These are phyloP conservation scores for Anoplopoma fimbria DNA, from an alignment of 2,113 vertebrate species.

Conservation along the genomic window DNA sequence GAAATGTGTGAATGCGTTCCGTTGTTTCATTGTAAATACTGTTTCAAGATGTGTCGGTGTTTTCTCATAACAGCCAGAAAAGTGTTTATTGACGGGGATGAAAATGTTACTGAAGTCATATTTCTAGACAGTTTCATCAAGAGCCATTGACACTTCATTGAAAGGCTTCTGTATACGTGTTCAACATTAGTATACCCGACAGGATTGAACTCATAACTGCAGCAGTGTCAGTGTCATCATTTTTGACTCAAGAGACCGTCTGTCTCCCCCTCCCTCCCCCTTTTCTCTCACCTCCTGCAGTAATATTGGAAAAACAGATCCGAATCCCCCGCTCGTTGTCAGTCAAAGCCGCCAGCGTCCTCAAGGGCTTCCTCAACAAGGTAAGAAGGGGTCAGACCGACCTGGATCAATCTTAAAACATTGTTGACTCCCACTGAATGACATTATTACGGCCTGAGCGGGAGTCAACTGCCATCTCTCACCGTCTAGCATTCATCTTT, in stretches of 20 bases:
- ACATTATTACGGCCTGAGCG: conserved; percentile 19
- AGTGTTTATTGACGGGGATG: not conserved
- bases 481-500: not conserved
- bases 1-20: conserved; percentile 58
- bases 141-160: conserved; percentile 4
- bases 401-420: conserved; percentile 24
- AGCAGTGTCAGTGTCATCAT: conserved; percentile 13
- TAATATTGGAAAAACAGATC: conserved; percentile 99
- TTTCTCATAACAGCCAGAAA: not conserved
- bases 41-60: conserved; percentile 16
- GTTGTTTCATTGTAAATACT: conserved; percentile 25
- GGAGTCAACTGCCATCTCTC: not conserved
- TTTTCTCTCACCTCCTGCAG: conserved; percentile 79
- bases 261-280: not conserved
- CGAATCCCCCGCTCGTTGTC: conserved; percentile 97
- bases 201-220: conserved; percentile 28
- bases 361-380: conserved; percentile 99
- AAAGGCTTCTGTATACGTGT: not conserved
- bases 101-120: conserved; percentile 1
- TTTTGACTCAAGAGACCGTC: not conserved
- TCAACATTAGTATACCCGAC: not conserved
- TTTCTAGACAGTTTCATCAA: conserved; percentile 6
- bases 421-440: conserved; percentile 8
- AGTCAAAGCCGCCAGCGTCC: conserved; percentile 98
- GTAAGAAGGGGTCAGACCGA: conserved; percentile 76